Conservation (phyloP, 2,797 vertebrate species). For the Botia kubotai region DNA sequence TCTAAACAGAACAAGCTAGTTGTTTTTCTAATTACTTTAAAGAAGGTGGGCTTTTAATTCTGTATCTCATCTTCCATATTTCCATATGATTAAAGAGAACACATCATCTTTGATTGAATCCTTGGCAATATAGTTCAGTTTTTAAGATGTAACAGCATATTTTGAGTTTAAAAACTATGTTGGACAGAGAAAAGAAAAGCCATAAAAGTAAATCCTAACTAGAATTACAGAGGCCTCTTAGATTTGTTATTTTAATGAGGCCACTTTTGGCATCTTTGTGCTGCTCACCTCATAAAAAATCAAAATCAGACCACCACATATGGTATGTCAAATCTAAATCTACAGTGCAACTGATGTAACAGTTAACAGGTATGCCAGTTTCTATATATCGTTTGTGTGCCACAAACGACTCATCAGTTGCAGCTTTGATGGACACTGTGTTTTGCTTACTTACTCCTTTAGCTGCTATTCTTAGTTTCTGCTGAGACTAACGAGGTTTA, state of each 20-base stretch:
- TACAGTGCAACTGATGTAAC: neutral
- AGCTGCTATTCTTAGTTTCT: neutral
- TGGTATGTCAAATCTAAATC: neutral
- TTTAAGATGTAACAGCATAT: neutral
- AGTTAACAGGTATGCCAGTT: neutral
- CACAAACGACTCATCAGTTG: neutral
- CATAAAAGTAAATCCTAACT: conserved; percentile 12
- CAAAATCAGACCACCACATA: conserved; percentile 17
- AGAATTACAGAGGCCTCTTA: conserved; percentile 20
- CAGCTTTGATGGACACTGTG: neutral
- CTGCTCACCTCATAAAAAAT: neutral
- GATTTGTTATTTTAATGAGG: conserved; percentile 35
- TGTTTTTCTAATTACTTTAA: conserved; percentile 22
- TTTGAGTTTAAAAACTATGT: neutral
- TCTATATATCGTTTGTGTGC: neutral
- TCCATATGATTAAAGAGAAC: conserved; percentile 7
- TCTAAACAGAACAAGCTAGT: neutral
- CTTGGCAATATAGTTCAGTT: neutral
- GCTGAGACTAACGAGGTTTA: neutral
- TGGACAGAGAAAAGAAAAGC: conserved; percentile 4
- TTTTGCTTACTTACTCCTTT: conserved; percentile 3
- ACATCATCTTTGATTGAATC: neutral
- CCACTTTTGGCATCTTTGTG: conserved; percentile 8
- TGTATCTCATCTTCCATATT: conserved; percentile 15
- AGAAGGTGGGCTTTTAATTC: conserved; percentile 8